These are phyloP conservation scores for Centrocercus urophasianus DNA, from an alignment of 2,113 vertebrate genomes.

Conservation along the genomic window DNA sequence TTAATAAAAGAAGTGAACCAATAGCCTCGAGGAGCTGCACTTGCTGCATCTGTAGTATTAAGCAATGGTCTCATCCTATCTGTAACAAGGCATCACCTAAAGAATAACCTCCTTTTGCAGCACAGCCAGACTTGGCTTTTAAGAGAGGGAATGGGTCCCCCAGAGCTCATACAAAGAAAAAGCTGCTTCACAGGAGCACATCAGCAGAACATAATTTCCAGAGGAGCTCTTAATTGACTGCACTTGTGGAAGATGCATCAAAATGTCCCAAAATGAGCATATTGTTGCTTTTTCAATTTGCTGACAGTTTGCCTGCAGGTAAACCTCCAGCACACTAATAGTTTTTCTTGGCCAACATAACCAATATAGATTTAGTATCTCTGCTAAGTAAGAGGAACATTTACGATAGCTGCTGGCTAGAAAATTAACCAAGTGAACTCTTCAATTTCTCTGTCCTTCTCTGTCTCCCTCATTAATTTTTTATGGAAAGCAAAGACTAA, in stretches of 20 bases:
- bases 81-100: background rate
- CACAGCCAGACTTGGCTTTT: background rate
- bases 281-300: background rate
- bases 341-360: constrained; percentile 16
- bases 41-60: background rate
- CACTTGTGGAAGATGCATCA: constrained; percentile 13
- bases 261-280: constrained; percentile 38
- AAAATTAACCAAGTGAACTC: constrained; percentile 60
- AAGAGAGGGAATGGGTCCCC: background rate
- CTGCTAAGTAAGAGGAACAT: constrained; percentile 31
- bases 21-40: background rate
- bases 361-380: background rate
- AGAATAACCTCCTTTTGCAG: background rate
- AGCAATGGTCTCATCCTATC: background rate
- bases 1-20: background rate
- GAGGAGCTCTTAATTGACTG: constrained; percentile 40
- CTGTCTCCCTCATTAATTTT: constrained; percentile 44
- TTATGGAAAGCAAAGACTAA: constrained; percentile 56
- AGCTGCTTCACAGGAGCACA: background rate
- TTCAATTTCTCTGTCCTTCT: constrained; percentile 24
- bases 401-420: constrained; percentile 41
- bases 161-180: background rate
- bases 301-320: constrained; percentile 18
- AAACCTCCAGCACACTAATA: background rate
- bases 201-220: background rate